Conservation (phyloP, 2,888 invertebrate species). For the Spatulosminthurus flaviceps region DNA sequence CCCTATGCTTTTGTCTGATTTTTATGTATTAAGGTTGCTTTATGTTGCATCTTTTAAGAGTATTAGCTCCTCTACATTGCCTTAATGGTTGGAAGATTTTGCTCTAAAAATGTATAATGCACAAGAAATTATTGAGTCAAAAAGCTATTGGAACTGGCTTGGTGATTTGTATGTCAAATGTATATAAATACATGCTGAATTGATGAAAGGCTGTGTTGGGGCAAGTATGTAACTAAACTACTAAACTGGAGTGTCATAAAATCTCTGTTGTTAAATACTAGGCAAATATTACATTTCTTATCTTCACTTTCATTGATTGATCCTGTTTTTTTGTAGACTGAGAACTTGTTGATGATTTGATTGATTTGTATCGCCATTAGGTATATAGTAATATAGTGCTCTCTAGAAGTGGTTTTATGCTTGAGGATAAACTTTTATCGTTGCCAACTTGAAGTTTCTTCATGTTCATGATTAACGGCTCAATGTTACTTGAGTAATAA, state of each 20-base stretch:
- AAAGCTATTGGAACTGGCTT: no score
- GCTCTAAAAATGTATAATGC: no score
- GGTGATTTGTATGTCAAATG: no score
- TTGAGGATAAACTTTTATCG: not conserved
- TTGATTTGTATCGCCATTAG: not conserved
- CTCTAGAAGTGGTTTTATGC: not conserved
- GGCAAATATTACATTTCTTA: conserved; percentile 42
- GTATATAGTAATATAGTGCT: not conserved
- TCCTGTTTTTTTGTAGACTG: conserved; percentile 6
- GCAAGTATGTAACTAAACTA: no score
- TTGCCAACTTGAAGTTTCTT: no score
- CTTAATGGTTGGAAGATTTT: no score
- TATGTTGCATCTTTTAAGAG: no score
- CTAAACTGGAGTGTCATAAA: conserved; percentile 41
- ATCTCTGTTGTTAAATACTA: conserved; percentile 38
- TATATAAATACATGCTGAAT: no score
- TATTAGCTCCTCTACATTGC: no score
- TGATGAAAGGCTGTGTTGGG: no score
- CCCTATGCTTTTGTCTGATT: no score
- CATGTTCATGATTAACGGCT: not conserved
- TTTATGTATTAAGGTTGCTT: conserved; percentile 18
- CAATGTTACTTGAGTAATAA: not conserved
- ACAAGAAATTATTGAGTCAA: no score
- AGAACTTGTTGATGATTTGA: conserved; percentile 38
- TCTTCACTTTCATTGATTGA: conserved; percentile 33